These are phyloP conservation scores for Mionectes macconnelli DNA, from an alignment of 2,113 vertebrate genomes.

Conservation along the genomic window DNA sequence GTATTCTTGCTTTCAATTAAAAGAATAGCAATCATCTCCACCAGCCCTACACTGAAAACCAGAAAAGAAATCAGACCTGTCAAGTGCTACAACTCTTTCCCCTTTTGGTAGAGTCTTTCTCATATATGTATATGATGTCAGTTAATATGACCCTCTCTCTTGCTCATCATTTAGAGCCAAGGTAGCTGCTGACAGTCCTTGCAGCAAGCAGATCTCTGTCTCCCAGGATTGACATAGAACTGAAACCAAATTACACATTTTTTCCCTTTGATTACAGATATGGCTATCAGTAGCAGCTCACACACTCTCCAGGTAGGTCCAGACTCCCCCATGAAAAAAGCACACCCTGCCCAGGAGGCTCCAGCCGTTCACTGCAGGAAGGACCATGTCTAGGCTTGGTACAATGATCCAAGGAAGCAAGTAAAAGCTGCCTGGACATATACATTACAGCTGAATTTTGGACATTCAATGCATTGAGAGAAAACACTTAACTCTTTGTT, in stretches of 20 bases:
- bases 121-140: background rate
- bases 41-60: background rate
- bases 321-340: background rate
- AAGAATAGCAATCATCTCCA: background rate
- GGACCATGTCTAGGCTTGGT: background rate
- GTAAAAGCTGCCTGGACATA: background rate
- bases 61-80: background rate
- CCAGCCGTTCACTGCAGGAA: fast-evolving
- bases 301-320: background rate
- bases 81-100: background rate
- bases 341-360: background rate
- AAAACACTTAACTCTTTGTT: background rate
- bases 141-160: background rate
- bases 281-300: background rate
- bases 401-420: background rate
- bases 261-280: background rate
- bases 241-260: background rate
- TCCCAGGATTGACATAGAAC: background rate
- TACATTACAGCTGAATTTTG: background rate
- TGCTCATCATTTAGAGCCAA: background rate
- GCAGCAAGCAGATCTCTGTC: background rate
- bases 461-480: background rate
- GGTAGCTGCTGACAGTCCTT: background rate
- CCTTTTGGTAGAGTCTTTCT: background rate
- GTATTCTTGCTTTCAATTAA: background rate